phyloP scores from a whole-genome alignment of 2,113 vertebrate species.

The Solenodon paradoxus region DNA sequence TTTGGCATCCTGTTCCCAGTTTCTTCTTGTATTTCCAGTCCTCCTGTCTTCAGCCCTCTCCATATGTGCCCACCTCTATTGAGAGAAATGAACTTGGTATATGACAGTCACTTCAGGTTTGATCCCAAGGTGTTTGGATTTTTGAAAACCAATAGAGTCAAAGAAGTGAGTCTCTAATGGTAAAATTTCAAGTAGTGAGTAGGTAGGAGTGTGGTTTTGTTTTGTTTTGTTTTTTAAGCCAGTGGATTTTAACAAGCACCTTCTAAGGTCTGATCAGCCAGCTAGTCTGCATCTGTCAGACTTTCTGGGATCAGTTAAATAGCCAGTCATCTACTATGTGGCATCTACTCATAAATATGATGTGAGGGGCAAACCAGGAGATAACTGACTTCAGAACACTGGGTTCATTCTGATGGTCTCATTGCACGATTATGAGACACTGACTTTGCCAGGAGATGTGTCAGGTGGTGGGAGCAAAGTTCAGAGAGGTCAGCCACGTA shows the following conservation, averaged over 20 bases:
- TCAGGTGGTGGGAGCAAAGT: neutral
- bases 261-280: neutral
- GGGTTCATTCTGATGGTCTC: neutral
- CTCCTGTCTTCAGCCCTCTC: neutral
- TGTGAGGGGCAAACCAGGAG: neutral
- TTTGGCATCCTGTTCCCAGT: neutral
- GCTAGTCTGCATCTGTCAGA: neutral
- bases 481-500: neutral
- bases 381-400: neutral
- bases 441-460: neutral
- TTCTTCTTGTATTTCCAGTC: neutral
- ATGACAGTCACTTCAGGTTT: neutral
- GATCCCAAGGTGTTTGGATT: no score
- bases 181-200: neutral
- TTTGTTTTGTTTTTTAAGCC: neutral
- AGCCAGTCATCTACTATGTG: neutral
- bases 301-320: neutral
- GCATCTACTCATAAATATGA: neutral
- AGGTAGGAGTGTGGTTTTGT: neutral
- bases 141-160: neutral
- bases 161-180: constrained; percentile 25
- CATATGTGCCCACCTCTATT: neutral
- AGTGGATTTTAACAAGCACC: neutral
- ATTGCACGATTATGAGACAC: neutral
- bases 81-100: neutral